phyloP scores from a whole-genome alignment of 2,888 invertebrate species.

The Idaea straminata region DNA sequence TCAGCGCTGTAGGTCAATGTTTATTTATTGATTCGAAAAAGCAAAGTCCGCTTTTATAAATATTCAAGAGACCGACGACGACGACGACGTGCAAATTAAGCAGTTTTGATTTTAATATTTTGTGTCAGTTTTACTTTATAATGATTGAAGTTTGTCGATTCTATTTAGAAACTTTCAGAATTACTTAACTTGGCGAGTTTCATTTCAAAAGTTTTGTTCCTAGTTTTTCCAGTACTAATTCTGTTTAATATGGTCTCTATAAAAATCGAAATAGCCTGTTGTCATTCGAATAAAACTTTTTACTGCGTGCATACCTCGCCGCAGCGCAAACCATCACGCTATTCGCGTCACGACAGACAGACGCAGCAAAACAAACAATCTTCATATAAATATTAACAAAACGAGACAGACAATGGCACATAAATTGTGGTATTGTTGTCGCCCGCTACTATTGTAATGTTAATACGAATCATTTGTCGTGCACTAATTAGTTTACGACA shows the following conservation, averaged over 20 bases:
- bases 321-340: conserved; percentile 39
- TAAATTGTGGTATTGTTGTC: conserved; percentile 33
- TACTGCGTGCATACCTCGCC: background rate
- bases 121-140: background rate
- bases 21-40: background rate
- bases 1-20: background rate
- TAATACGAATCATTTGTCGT: conserved; percentile 4
- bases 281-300: background rate
- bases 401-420: conserved; percentile 32
- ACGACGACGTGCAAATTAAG: background rate
- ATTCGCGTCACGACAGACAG: conserved; percentile 29
- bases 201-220: background rate
- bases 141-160: background rate
- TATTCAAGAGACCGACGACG: background rate
- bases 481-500: background rate
- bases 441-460: conserved; percentile 8
- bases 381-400: conserved; percentile 23
- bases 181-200: too few species aligned
- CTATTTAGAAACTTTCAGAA: background rate
- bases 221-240: background rate
- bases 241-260: background rate
- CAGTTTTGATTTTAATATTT: background rate
- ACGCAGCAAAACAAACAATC: conserved; percentile 15
- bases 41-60: background rate
- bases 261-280: background rate